Base-by-base conservation (phyloP, 2,797 vertebrate genomes). In the Pempheris klunzingeri region DNA sequence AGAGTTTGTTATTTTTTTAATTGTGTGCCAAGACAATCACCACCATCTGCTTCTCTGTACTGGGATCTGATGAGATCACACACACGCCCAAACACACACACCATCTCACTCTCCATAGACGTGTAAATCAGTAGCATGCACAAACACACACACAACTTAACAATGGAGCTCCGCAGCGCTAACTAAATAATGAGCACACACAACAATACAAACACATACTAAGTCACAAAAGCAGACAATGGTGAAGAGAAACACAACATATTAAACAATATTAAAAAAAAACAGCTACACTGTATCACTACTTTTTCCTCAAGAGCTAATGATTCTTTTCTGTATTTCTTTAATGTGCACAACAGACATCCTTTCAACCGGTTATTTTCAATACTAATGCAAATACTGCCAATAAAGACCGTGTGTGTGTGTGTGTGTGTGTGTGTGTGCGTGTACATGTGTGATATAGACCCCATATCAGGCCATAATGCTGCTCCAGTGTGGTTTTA, bases 31-130 rank as follows among this genome's bases (percentile, higher is more conserved):
- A 92, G 71, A 91, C 82, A 87, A 88, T 90, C 88, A 84, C 68
- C 47, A 9, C 88, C 91, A 92, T 92, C 87, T 93, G 92, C 74
- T 90, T 89, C 82, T 84, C 74, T 82, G 70, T 64, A 69, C 55
- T 68, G n/a, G 41, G 78, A 84, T 79, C 78, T 85, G 71, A 90
- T 80, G 69, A 85, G 79, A 88, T 82, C 81, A 69, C 50, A 71
- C 64, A 76, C 30, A 34, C 47, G 58, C 38, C 65, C 30, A 76
- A 66, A 61, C 60, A 74, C 60, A 60, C 71, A 13, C 41, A 53
- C 55, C 0, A 1, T 64, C 61, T 39, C 36, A 32, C 38, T 81
- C 78, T 78, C 71, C 15, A 71, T 14, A 59, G 52, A 70, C 30
- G 9, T 59, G 22, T 12, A 71, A 65, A 71, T 64, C 54, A 82